These are phyloP conservation scores for Trimorus sp. DNA, from an alignment of 2,888 invertebrate species.

Conservation along the genomic window DNA sequence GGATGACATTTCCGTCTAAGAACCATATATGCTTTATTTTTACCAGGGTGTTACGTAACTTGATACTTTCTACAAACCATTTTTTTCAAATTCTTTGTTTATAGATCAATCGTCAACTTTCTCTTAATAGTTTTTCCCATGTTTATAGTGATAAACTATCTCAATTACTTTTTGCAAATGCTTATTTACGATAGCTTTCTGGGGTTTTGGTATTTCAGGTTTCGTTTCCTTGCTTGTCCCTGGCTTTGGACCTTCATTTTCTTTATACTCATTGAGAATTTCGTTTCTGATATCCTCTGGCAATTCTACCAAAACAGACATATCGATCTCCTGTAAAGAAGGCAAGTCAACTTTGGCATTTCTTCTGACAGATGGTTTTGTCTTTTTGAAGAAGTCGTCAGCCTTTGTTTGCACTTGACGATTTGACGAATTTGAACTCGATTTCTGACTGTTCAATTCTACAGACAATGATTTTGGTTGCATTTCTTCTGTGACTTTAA, in stretches of 20 bases:
- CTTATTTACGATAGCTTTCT: constrained; percentile 25
- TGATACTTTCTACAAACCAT: no score
- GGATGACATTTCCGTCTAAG: no score
- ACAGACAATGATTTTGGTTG: not conserved
- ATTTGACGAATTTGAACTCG: constrained; percentile 26
- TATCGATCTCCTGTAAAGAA: constrained; percentile 82
- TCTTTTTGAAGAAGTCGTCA: constrained; percentile 75
- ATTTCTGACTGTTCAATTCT: not conserved
- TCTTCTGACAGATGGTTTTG: constrained; percentile 71
- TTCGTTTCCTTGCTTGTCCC: constrained; percentile 6
- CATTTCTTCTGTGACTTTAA: no score
- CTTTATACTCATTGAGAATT: constrained; percentile 83
- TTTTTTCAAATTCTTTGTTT: no score
- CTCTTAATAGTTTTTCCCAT: no score
- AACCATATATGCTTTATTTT: no score
- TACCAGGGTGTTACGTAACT: no score
- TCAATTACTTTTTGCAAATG: constrained; percentile 52
- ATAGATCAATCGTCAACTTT: no score
- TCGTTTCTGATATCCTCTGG: constrained; percentile 85
- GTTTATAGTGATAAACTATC: no score
- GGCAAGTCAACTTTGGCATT: constrained; percentile 74
- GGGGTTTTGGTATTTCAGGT: not conserved
- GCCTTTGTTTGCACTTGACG: constrained; percentile 70
- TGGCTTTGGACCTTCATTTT: constrained; percentile 21
- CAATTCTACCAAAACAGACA: constrained; percentile 84